Conservation (phyloP, 2,113 vertebrate species). For the Benitochromis conjunctus region DNA sequence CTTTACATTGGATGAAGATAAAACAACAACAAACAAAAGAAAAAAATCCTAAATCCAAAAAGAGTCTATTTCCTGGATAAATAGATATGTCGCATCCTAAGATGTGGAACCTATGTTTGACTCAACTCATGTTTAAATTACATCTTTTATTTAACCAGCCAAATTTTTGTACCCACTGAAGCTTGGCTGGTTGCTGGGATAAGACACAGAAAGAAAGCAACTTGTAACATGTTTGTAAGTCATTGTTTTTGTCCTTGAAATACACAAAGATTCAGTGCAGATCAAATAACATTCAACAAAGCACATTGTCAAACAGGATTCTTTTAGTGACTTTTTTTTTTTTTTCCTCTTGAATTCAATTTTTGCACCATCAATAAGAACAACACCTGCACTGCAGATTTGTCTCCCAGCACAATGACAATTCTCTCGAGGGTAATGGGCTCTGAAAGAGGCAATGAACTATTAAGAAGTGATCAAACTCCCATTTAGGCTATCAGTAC, state of each 20-base stretch:
- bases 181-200: background rate
- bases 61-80: background rate
- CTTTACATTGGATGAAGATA: background rate
- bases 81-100: background rate
- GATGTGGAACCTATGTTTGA: background rate
- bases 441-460: conserved; percentile 2
- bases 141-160: background rate
- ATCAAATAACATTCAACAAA: background rate
- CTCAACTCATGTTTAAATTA: background rate
- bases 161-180: background rate
- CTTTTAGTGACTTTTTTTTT: background rate
- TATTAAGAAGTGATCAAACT: conserved; percentile 36
- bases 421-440: conserved; percentile 13
- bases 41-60: accelerated
- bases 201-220: background rate
- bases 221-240: background rate
- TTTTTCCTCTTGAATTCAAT: background rate
- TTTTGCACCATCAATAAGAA: background rate
- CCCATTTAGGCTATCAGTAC: background rate
- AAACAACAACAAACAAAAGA: background rate
- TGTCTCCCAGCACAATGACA: background rate
- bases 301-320: background rate
- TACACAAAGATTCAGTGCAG: background rate
- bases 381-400: background rate
- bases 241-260: background rate